Percentiles rank a stretch among this genome's conserved stretches.
These are phyloP conservation scores for Nymphalis c-album DNA, from an alignment of 2,888 invertebrate genomes.

Conservation along the genomic window DNA sequence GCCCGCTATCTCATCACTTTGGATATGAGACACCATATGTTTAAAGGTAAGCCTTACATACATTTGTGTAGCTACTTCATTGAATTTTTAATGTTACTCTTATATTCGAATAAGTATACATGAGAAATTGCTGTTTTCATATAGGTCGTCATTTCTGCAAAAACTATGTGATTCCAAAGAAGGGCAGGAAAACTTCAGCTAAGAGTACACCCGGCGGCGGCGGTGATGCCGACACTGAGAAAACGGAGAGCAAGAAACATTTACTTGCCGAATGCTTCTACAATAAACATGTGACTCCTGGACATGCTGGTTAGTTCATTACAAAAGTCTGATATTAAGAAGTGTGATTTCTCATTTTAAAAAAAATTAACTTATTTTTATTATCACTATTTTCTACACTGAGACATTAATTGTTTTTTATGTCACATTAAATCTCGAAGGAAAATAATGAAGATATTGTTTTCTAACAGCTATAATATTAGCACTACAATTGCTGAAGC, in stretches of 20 bases:
- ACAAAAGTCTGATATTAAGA: too few relatives aligned
- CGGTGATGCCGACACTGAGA: slow-evolving; percentile 56
- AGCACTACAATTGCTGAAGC: slow-evolving; percentile 80
- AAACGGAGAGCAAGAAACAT: slow-evolving; percentile 67
- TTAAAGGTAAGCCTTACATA: slow-evolving; percentile 63
- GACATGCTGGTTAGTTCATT: slow-evolving; percentile 64
- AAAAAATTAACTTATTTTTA: too few relatives aligned
- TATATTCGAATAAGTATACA: background rate
- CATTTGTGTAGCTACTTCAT: too few relatives aligned
- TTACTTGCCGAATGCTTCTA: slow-evolving; percentile 70
- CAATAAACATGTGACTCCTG: slow-evolving; percentile 65
- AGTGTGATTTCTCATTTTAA: too few relatives aligned
- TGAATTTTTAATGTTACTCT: background rate
- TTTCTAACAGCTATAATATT: slow-evolving; percentile 77
- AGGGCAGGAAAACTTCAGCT: slow-evolving; percentile 53
- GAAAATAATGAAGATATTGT: background rate
- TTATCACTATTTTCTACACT: too few relatives aligned
- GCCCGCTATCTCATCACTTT: slow-evolving; percentile 72
- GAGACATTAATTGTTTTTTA: too few relatives aligned
- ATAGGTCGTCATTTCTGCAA: slow-evolving; percentile 77
- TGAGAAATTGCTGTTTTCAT: slow-evolving; percentile 9
- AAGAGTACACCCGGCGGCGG: slow-evolving; percentile 46
- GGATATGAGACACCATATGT: slow-evolving; percentile 79
- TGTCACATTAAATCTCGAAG: too few relatives aligned
- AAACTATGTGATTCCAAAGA: slow-evolving; percentile 58